A percentile compares a stretch with the other conserved stretches of the same genome.
Evolutionary conservation across 1,140 invertebrate species (phyloP).

Genomic region (Macrobrachium nipponense): DNA sequence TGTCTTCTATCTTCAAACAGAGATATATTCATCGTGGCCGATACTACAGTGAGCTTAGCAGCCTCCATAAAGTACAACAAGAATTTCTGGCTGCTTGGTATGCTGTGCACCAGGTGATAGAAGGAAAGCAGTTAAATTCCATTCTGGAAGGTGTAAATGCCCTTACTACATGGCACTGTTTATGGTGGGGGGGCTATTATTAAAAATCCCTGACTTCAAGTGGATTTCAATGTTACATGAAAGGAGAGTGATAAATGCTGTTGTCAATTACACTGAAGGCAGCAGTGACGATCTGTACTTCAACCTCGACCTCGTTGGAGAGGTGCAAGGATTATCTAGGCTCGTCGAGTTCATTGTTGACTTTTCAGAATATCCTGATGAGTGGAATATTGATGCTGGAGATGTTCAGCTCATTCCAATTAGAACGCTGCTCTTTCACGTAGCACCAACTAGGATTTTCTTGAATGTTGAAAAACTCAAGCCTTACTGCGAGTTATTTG

Average conservation of each 20-base stretch:
- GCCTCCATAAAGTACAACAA: background rate
- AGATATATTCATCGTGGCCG: background rate
- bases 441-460: conserved; percentile 55
- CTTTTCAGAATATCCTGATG: conserved; percentile 58
- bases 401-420: conserved; percentile 50
- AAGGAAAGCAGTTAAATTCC: background rate
- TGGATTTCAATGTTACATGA: conserved; percentile 16
- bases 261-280: conserved; percentile 43
- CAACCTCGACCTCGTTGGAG: conserved; percentile 50
- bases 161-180: conserved; percentile 11
- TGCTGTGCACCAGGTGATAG: background rate
- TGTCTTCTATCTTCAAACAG: background rate
- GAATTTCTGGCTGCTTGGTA: conserved; percentile 36
- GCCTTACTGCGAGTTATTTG: conserved; percentile 42
- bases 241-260: conserved; percentile 3
- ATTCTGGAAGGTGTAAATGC: conserved; percentile 4
- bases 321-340: conserved; percentile 38
- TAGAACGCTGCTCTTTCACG: conserved; percentile 51
- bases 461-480: conserved; percentile 50
- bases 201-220: background rate
- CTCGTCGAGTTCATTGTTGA: conserved; percentile 55
- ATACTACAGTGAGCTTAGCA: background rate
- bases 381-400: conserved; percentile 50
- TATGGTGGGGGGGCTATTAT: conserved; percentile 16
- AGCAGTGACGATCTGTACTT: conserved; percentile 57